Evolutionary conservation across 2,113 vertebrate genomes (phyloP).

Genomic region (Nothocercus nigrocapillus): DNA sequence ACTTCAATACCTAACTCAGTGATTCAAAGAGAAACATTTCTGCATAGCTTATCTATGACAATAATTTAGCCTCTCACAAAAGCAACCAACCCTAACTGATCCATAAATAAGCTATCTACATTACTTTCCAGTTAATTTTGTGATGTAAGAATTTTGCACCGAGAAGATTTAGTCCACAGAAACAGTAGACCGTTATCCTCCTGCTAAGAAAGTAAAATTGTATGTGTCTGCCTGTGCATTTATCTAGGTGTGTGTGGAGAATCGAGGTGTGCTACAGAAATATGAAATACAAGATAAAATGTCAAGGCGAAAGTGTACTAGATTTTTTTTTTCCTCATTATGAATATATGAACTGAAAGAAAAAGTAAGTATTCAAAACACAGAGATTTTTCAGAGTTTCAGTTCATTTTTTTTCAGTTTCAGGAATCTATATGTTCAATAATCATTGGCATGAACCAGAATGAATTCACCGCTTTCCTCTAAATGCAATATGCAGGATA

Average conservation of each 20-base stretch:
- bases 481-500: background rate
- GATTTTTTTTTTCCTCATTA: background rate
- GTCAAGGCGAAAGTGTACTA: background rate
- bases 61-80: background rate
- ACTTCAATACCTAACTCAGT: background rate
- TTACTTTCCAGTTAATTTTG: background rate
- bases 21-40: background rate
- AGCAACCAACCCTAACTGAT: background rate
- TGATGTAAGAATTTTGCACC: background rate
- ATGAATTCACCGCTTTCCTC: background rate
- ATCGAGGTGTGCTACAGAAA: background rate
- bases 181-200: background rate
- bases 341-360: background rate
- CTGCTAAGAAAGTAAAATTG: background rate
- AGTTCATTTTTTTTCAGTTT: background rate
- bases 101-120: background rate
- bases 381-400: rapidly evolving
- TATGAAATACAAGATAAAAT: background rate
- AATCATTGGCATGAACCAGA: background rate
- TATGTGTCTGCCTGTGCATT: background rate
- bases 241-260: background rate
- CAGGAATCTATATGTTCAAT: background rate
- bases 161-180: background rate
- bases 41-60: background rate
- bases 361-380: background rate